Percentiles rank a stretch among this genome's conserved stretches.
Conservation (phyloP, 2,888 invertebrate species). For the Agrotis exclamationis region DNA sequence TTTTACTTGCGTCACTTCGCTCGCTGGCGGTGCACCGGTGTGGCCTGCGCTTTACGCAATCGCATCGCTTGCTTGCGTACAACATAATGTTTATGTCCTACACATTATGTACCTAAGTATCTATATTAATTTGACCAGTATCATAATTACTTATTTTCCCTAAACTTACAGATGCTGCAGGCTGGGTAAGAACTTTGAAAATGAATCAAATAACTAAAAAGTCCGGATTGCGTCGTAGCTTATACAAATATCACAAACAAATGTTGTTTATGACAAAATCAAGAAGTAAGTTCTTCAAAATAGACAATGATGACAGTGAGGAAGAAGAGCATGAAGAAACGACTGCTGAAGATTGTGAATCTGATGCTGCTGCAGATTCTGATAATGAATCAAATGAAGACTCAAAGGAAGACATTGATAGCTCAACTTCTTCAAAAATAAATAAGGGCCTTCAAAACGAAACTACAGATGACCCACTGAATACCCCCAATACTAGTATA, state of each 20-base stretch:
- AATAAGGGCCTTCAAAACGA: constrained; percentile 4
- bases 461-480: constrained; percentile 5
- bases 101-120: too few species aligned
- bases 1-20: too few species aligned
- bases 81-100: too few species aligned
- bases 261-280: constrained; percentile 29
- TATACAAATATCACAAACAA: constrained; percentile 29
- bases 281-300: neutral
- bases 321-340: constrained; percentile 14
- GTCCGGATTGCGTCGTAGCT: neutral
- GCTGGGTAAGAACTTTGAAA: constrained; percentile 22
- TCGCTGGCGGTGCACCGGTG: too few species aligned
- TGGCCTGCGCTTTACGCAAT: too few species aligned
- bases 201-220: constrained; percentile 7
- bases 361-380: constrained; percentile 14
- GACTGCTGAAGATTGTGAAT: constrained; percentile 12
- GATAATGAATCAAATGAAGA: constrained; percentile 29
- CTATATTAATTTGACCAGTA: too few species aligned
- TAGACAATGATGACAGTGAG: neutral
- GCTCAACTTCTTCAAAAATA: neutral
- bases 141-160: too few species aligned
- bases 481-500: neutral
- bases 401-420: constrained; percentile 22
- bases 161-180: too few species aligned
- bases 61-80: too few species aligned